phyloP scores from a whole-genome alignment of 2,797 vertebrate genomes.

The Catamblyrhynchus diadema region DNA sequence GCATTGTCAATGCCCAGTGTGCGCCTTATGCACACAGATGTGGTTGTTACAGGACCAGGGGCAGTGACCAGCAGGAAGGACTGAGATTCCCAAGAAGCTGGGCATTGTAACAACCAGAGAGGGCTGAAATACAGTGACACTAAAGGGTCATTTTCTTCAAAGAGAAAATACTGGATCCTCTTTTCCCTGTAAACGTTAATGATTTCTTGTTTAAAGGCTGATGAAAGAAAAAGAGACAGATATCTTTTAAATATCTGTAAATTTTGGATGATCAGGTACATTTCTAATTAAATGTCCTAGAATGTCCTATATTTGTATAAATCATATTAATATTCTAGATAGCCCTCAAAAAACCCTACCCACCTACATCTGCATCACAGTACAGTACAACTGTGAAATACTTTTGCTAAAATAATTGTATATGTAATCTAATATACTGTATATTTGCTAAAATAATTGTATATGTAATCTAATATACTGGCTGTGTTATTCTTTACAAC shows the following conservation, averaged over 20 bases:
- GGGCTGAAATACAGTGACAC: background rate
- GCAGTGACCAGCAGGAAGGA: background rate
- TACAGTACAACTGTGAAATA: background rate
- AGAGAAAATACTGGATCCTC: background rate
- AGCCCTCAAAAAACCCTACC: fast-evolving
- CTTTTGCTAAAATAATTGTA: background rate
- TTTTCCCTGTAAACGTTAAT: background rate
- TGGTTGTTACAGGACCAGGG: no score
- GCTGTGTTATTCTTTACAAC: background rate
- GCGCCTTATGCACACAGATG: background rate
- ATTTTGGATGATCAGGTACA: background rate
- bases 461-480: background rate
- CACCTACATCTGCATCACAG: background rate
- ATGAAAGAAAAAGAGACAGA: background rate
- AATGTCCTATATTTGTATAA: background rate
- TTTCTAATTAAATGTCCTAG: background rate
- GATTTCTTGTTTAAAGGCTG: background rate
- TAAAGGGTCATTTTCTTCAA: background rate
- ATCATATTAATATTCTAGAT: background rate
- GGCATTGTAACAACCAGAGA: background rate
- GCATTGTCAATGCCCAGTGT: fast-evolving
- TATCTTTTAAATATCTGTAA: background rate
- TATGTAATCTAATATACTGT: background rate
- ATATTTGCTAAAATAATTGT: background rate
- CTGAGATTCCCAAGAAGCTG: background rate